These are phyloP conservation scores for Torymus tubicola DNA, from an alignment of 2,888 invertebrate species.

Conservation along the genomic window DNA sequence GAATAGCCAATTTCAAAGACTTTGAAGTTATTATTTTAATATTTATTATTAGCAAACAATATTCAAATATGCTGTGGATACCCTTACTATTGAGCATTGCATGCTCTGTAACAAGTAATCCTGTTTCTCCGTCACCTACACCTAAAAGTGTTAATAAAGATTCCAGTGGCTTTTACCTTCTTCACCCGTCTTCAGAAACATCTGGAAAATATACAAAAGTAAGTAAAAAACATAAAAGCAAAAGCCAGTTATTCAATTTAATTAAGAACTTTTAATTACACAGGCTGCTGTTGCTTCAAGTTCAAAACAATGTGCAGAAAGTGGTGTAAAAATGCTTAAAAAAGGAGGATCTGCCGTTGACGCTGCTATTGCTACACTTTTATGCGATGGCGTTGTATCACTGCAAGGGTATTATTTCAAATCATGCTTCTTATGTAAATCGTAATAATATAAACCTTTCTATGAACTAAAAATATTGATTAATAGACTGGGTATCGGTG, in stretches of 20 bases:
- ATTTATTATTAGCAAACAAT: no score
- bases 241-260: no score
- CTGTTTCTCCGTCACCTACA: background rate
- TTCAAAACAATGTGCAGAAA: constrained; percentile 84
- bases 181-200: background rate
- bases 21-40: no score
- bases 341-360: constrained; percentile 87
- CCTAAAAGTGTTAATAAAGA: background rate
- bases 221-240: background rate
- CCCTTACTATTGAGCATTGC: no score
- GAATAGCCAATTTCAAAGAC: no score
- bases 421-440: background rate
- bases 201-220: constrained; percentile 1
- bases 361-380: constrained; percentile 87
- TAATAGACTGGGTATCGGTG: constrained; percentile 92
- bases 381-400: constrained; percentile 85
- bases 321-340: constrained; percentile 84
- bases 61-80: no score
- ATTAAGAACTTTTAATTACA: no score
- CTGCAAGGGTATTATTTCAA: constrained; percentile 35
- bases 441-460: background rate
- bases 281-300: no score
- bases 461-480: no score
- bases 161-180: background rate
- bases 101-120: no score